Base-by-base conservation (phyloP, 2,113 vertebrate genomes). In the Rutilus rutilus region DNA sequence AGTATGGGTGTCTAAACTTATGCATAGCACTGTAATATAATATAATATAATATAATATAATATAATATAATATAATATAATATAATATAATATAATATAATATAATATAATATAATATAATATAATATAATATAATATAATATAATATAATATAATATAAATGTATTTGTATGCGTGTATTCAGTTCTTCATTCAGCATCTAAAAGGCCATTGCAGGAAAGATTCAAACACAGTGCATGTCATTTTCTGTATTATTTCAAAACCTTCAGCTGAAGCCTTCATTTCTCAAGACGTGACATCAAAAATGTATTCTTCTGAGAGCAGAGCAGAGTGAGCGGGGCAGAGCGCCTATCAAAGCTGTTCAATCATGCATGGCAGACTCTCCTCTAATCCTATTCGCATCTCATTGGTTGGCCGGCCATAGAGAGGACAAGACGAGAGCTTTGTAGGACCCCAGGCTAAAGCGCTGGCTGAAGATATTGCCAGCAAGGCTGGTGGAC, bases 351-450 rank as follows among this genome's bases (percentile, higher is more conserved):
- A 87, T 88, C 79, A 88, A 79, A 83, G 86, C 84, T 59, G 87
- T 82, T 78, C 39, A 65, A 83, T 87, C 88, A 78, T 78, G 86
- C 87, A 85, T 74, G 80, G 74, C 54, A 60, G 54, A 79, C 74
- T 54, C 78, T 17, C 47, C 86, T 85, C 84, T 90, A 90, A 91
- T 89, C 88, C 86, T 45, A 65, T 59, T 83, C 67, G 15, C 82
- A 83, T 83, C 67, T 85, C 21, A n/a, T 79, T 86, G 81, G 87
- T 47, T 78, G 45, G 75, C 25, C 23, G 36, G 65, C 39, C 86
- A 79, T 54, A 73, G 82, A 83, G 67, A 73, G 14, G 82, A 89
- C 75, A 76, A 85, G 86, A 89, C 84, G 86, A 82, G 83, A 86
- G 80, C 45, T 82, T 75, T 87, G 83, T 57, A 75, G 74, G 78